A percentile compares a stretch with the other conserved stretches of the same genome.
Conservation (phyloP, 2,797 vertebrate species). For the Sternarchorhynchus goeldii region DNA sequence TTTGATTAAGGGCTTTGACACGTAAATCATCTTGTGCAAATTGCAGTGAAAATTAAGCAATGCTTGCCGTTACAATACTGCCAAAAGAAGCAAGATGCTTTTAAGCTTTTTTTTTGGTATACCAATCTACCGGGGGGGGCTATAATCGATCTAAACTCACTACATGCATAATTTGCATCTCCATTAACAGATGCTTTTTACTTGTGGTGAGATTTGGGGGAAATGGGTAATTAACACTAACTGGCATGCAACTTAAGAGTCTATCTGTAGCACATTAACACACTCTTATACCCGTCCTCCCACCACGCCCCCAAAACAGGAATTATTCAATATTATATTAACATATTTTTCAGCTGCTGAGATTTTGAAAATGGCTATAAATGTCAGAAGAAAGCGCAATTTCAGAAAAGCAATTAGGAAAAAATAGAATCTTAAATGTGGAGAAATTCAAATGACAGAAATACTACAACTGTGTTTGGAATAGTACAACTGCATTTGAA, state of each 20-base stretch:
- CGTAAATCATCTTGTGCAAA: constrained; percentile 4
- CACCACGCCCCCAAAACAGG: neutral
- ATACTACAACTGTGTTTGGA: no score
- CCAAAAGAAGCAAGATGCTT: constrained; percentile 22
- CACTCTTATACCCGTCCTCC: constrained; percentile 8
- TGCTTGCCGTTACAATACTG: constrained; percentile 23
- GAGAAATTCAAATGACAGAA: neutral
- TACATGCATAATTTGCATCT: constrained; percentile 41
- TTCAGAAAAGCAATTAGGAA: neutral
- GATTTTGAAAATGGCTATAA: neutral
- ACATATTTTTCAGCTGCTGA: neutral
- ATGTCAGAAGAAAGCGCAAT: neutral
- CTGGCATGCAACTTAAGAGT: constrained; percentile 51
- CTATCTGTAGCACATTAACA: constrained; percentile 50
- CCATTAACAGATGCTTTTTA: constrained; percentile 53
- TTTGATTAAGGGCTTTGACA: constrained; percentile 30
- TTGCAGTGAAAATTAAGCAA: constrained; percentile 5
- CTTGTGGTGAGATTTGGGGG: constrained; percentile 29
- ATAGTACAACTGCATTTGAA: no score
- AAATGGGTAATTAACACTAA: constrained; percentile 57
- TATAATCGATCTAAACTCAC: constrained; percentile 34
- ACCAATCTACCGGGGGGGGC: neutral
- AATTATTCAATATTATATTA: constrained; percentile 44
- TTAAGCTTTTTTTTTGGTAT: constrained; percentile 10
- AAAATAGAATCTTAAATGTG: neutral